Percentiles rank a stretch among this genome's conserved stretches.
Conservation (phyloP, 2,888 invertebrate genomes). For the Dasypogon diadema region DNA sequence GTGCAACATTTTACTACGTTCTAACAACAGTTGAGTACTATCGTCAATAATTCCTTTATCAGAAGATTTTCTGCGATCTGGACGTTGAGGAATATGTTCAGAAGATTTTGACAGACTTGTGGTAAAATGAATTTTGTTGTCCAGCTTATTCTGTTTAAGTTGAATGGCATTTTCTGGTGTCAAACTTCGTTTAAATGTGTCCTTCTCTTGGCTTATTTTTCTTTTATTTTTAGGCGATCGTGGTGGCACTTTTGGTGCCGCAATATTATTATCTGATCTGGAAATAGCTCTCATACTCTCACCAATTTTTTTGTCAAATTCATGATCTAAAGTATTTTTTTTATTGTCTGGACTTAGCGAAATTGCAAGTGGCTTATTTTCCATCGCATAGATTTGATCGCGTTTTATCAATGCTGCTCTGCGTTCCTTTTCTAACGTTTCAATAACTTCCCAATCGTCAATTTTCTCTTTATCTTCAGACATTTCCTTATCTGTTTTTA, state of each 20-base stretch:
- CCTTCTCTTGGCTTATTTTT: not conserved
- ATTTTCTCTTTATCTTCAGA: not conserved
- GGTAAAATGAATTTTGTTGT: not conserved
- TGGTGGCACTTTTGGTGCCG: conserved; percentile 32
- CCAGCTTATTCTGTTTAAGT: not conserved
- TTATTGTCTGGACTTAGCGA: not conserved
- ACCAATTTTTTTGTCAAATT: not conserved
- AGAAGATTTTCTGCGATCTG: conserved; percentile 53
- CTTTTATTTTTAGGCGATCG: conserved; percentile 35
- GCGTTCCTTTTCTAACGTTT: conserved; percentile 65
- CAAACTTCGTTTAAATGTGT: not conserved
- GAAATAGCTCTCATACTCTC: conserved; percentile 3
- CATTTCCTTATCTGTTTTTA: not conserved
- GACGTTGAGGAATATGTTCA: conserved; percentile 57
- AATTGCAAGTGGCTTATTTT: conserved; percentile 57
- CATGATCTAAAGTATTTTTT: not conserved
- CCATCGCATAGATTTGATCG: conserved; percentile 62
- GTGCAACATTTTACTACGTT: conserved; percentile 66
- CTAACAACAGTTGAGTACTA: conserved; percentile 64
- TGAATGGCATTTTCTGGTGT: not conserved
- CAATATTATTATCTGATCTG: conserved; percentile 5
- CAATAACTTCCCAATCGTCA: conserved; percentile 59
- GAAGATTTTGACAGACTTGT: conserved; percentile 50
- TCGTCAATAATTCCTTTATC: conserved; percentile 60
- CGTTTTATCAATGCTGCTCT: conserved; percentile 64